Evolutionary conservation across 2,113 vertebrate species (phyloP).

Genomic region (Mesembrinibis cayennensis): DNA sequence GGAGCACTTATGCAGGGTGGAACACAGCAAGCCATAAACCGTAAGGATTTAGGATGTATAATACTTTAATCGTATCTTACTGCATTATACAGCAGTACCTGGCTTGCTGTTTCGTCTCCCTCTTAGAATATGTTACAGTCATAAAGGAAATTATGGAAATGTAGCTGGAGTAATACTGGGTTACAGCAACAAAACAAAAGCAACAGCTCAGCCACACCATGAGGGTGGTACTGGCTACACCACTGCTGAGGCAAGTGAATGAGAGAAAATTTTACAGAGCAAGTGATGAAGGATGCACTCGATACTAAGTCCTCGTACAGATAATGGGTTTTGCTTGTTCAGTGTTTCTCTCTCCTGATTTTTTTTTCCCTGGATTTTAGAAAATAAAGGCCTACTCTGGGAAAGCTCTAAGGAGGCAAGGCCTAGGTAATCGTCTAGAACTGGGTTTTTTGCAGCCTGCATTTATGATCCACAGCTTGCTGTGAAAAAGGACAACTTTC

Average conservation of each 20-base stretch:
- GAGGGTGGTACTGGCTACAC: not conserved
- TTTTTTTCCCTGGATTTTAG: not conserved
- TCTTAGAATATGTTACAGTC: not conserved
- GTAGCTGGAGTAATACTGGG: not conserved
- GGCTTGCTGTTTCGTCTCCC: not conserved
- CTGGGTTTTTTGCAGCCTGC: not conserved
- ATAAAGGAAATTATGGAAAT: not conserved
- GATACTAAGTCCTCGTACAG: not conserved
- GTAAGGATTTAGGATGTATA: conserved; percentile 71
- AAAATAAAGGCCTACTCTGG: not conserved
- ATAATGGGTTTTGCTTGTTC: not conserved
- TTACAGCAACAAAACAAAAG: not conserved
- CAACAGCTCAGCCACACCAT: not conserved
- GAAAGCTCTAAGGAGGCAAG: not conserved
- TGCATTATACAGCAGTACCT: not conserved
- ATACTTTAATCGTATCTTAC: not conserved
- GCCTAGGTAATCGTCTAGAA: not conserved
- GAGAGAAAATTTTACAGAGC: not conserved
- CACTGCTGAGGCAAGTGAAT: not conserved
- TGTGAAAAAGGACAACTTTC: not conserved
- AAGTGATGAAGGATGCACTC: not conserved
- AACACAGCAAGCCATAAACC: conserved; percentile 93
- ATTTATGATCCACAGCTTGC: not conserved
- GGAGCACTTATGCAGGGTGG: conserved; percentile 93
- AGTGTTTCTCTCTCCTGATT: not conserved